Conservation (phyloP, 2,888 invertebrate species). For the Aplocera efformata region DNA sequence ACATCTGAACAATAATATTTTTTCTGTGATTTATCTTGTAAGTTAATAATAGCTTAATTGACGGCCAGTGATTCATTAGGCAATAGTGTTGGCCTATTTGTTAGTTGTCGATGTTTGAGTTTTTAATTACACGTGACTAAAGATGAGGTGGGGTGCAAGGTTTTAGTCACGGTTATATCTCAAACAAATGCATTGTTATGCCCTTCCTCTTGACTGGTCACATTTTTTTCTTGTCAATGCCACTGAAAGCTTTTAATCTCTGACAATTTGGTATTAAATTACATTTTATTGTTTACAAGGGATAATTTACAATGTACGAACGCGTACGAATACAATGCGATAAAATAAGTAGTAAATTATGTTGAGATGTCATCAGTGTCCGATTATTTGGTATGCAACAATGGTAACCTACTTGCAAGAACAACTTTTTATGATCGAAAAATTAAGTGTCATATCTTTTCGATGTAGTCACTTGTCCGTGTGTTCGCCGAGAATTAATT, state of each 20-base stretch:
- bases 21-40: constrained; percentile 53
- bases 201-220: constrained; percentile 35
- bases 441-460: constrained; percentile 60
- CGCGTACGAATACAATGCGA: constrained; percentile 36
- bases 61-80: constrained; percentile 60
- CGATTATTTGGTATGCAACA: constrained; percentile 48
- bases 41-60: constrained; percentile 69
- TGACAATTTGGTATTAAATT: constrained; percentile 43
- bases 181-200: constrained; percentile 40
- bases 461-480: constrained; percentile 49
- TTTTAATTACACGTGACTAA: constrained; percentile 77
- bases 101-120: constrained; percentile 74
- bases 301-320: constrained; percentile 42
- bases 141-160: constrained; percentile 61
- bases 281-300: constrained; percentile 39
- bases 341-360: constrained; percentile 53
- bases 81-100: constrained; percentile 49
- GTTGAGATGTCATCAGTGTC: constrained; percentile 64
- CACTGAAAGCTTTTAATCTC: constrained; percentile 40
- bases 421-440: constrained; percentile 37
- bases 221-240: constrained; percentile 24
- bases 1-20: constrained; percentile 60
- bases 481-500: constrained; percentile 44
- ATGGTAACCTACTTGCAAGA: constrained; percentile 49
- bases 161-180: constrained; percentile 62